Base-by-base conservation (phyloP, 2,888 invertebrate species). In the Oscheius sp. region DNA sequence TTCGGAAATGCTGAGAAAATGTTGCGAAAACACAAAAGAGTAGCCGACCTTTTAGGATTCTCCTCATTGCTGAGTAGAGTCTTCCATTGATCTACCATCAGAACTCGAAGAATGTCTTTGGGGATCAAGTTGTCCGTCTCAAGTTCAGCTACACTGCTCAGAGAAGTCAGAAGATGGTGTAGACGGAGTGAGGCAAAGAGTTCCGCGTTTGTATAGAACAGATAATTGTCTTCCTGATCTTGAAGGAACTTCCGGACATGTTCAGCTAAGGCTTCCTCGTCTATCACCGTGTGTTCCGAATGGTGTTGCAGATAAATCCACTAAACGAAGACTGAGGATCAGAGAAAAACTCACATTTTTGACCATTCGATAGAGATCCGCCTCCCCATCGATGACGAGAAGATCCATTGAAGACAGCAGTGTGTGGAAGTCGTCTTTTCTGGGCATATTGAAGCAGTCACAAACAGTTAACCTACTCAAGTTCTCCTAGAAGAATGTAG, bases 311-410 rank as follows among this genome's bases (percentile, higher is more conserved):
- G 70, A 59, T 63, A 80, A 37, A 80, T 78, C 78, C 80, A 81
- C 77, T 79, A 47, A 60, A 76, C 63, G 10, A 51, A 29, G 10
- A 32, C 2, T 29, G 1, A 21, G 11, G 1, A 21, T 2, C n/a
- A 66, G 13, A 51, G n/a, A 4, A 2, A 37, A 51, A 73, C 79
- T 71, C 11, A 86, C 86, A 55, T 33, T 55, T 79, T 75, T 83
- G 4, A 86, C 74, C 9, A 79, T 62, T 35, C 68, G 65, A 60
- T 86, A 86, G 7, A 86, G 58, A 76, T 86, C 86, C 53, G 77
- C 72, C 63, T 86, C 86, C n/a, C 82, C 84, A 63, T 86, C 86
- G 1, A 76, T 65, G 3, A 85, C 79, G 5, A 84, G 76, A 7
- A 85, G 71, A 59, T 84, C 80, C 1, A 78, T 62, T 2, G 81